Percentiles rank a stretch among this genome's conserved stretches.
phyloP scores from a whole-genome alignment of 1,140 invertebrate genomes.

The Drosophila gunungcola region DNA sequence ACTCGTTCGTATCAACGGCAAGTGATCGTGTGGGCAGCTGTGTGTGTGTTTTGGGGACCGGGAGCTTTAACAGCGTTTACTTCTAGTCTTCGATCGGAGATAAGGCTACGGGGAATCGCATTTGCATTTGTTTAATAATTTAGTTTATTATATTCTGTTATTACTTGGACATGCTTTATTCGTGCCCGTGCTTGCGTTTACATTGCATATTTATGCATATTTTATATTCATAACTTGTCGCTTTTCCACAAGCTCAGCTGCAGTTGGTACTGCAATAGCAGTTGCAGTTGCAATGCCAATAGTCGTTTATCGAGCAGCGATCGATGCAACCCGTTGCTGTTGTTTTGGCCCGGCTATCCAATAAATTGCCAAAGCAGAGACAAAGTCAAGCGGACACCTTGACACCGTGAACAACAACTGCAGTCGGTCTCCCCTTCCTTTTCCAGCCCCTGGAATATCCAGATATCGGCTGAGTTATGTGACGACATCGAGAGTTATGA shows the following conservation, averaged over 20 bases:
- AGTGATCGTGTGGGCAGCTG: slow-evolving; percentile 66
- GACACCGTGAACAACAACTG: slow-evolving; percentile 44
- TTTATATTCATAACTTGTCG: slow-evolving; percentile 83
- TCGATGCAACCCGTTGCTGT: slow-evolving; percentile 59
- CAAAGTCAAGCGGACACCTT: slow-evolving; percentile 67
- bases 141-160: slow-evolving; percentile 75
- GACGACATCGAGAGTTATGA: slow-evolving; percentile 72
- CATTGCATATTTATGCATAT: slow-evolving; percentile 78
- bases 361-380: slow-evolving; percentile 71
- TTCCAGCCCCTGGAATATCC: slow-evolving; percentile 7
- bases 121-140: slow-evolving; percentile 81
- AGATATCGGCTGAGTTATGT: slow-evolving; percentile 55
- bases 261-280: slow-evolving; percentile 19
- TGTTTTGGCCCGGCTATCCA: slow-evolving; percentile 40
- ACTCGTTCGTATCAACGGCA: slow-evolving; percentile 18
- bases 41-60: slow-evolving; percentile 26
- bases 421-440: background rate
- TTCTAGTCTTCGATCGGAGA: slow-evolving; percentile 78
- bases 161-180: slow-evolving; percentile 80
- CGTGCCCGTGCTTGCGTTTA: slow-evolving; percentile 49
- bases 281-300: slow-evolving; percentile 24
- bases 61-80: slow-evolving; percentile 74
- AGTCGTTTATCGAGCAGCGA: slow-evolving; percentile 72
- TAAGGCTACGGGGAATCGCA: slow-evolving; percentile 42
- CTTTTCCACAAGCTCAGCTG: slow-evolving; percentile 48